These are phyloP conservation scores for Amphilophus citrinellus DNA, from an alignment of 2,113 vertebrate species.

Conservation along the genomic window DNA sequence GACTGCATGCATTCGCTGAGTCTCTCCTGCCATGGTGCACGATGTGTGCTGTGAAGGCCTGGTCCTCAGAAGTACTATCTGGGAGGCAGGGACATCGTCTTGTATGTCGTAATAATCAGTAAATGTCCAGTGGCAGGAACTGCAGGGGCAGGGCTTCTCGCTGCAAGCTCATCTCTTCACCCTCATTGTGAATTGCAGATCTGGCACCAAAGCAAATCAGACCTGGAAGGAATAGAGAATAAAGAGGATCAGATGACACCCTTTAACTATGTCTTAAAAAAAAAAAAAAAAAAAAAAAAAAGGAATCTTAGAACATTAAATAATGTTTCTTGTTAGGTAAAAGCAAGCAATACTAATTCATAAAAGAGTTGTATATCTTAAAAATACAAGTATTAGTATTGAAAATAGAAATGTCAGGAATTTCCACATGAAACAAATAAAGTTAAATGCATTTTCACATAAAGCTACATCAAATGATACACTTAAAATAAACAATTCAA, in stretches of 20 bases:
- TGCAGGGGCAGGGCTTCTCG: constrained; percentile 69
- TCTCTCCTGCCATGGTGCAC: constrained; percentile 92
- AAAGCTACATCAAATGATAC: not conserved
- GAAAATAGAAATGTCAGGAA: not conserved
- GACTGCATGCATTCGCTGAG: constrained; percentile 85
- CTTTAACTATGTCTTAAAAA: not conserved
- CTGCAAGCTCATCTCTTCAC: constrained; percentile 77
- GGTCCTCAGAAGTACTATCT: constrained; percentile 79
- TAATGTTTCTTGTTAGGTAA: not conserved
- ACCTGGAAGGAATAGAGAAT: constrained; percentile 62
- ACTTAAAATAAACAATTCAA: not conserved
- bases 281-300: not conserved
- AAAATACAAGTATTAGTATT: not conserved
- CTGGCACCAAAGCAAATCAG: constrained; percentile 61
- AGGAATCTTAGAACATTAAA: not conserved
- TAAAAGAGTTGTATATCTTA: not conserved
- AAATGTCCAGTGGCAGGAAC: constrained; percentile 71
- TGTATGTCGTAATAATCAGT: constrained; percentile 61
- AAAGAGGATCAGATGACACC: constrained; percentile 36
- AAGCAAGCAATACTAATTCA: not conserved
- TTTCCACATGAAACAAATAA: not conserved
- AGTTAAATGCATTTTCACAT: not conserved
- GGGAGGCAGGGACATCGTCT: constrained; percentile 81
- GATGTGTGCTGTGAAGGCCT: constrained; percentile 75
- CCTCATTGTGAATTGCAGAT: constrained; percentile 65